Evolutionary conservation across 2,888 invertebrate genomes (phyloP), one percentile per base, ranked within the genome.

Genomic region (Drosophila kuntzei): DNA sequence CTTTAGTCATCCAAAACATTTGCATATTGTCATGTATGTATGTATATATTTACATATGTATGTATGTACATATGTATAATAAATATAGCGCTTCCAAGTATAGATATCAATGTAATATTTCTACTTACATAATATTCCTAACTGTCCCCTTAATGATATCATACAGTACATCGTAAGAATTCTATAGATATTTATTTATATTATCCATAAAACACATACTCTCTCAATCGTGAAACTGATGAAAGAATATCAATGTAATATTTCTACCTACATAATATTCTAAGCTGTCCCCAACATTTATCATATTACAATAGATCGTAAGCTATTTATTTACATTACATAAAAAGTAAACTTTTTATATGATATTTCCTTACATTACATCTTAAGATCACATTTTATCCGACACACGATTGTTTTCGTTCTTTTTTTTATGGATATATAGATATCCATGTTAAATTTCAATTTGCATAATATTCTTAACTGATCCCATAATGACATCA

Each of bases 1-100:
- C 46, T 60, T 63, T 67, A 57, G 53, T 73, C 60, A 63, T 63
- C 46, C n/a, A 36, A 27, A 41, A 9, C 12, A 71, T 75, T 69
- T 72, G 34, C 76, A 62, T 76, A 60, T 14, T 53, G n/a, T 3
- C 14, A 7, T 49, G 5, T 51, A 4, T 16, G 12, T 6, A 22
- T 37, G 8, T 16, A 16, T 6, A 22, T 37, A 51, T 18, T 18
- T 12, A 20, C 39, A 41, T 41, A 12, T 6, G 20, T 6, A 12
- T 32, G 3, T 32, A 32, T 0, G 4, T 22, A 49, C n/a, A 20
- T 16, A 37, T 41, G 7, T 51, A 16, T 25, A 37, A 16, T 9
- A 37, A 39, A 29, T 20, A 29, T 9, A 39, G 12, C n/a, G 32
- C 18, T 54, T 9, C 11, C 20, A 14, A 54, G 20, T 32, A 32